Evolutionary conservation across 1,140 invertebrate species (phyloP).

Genomic region (Drosophila arawakana): DNA sequence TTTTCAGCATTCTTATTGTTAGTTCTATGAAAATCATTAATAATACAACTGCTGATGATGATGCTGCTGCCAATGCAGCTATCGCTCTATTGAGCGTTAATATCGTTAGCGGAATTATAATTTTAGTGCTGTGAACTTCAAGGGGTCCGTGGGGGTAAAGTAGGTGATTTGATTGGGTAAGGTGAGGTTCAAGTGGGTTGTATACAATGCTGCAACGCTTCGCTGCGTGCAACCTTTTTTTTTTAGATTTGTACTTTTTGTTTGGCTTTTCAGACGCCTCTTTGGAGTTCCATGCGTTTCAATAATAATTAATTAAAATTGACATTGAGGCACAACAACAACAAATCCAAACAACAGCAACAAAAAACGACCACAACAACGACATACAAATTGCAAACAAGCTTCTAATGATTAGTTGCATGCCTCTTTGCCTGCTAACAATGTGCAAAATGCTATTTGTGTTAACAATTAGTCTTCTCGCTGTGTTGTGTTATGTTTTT

Average conservation of each 20-base stretch:
- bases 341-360: neutral
- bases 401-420: slow-evolving; percentile 79
- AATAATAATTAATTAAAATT: slow-evolving; percentile 81
- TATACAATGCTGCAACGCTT: slow-evolving; percentile 63
- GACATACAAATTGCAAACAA: slow-evolving; percentile 74
- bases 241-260: neutral
- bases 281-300: slow-evolving; percentile 43
- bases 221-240: slow-evolving; percentile 58
- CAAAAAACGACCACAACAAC: neutral
- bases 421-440: slow-evolving; percentile 70
- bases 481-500: slow-evolving; percentile 31
- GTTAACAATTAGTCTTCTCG: slow-evolving; percentile 68
- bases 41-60: slow-evolving; percentile 38
- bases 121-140: slow-evolving; percentile 42
- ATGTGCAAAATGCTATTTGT: slow-evolving; percentile 80
- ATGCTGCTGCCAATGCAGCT: slow-evolving; percentile 36
- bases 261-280: slow-evolving; percentile 18
- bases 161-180: neutral
- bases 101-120: slow-evolving; percentile 71
- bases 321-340: slow-evolving; percentile 68
- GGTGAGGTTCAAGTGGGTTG: slow-evolving; percentile 1
- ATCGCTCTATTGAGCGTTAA: slow-evolving; percentile 50
- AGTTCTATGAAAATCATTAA: slow-evolving; percentile 72
- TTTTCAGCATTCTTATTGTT: slow-evolving; percentile 14
- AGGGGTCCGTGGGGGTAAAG: neutral